Percentiles rank a stretch among this genome's conserved stretches.
phyloP scores from a whole-genome alignment of 2,113 vertebrate genomes.

The Charadrius vociferus region DNA sequence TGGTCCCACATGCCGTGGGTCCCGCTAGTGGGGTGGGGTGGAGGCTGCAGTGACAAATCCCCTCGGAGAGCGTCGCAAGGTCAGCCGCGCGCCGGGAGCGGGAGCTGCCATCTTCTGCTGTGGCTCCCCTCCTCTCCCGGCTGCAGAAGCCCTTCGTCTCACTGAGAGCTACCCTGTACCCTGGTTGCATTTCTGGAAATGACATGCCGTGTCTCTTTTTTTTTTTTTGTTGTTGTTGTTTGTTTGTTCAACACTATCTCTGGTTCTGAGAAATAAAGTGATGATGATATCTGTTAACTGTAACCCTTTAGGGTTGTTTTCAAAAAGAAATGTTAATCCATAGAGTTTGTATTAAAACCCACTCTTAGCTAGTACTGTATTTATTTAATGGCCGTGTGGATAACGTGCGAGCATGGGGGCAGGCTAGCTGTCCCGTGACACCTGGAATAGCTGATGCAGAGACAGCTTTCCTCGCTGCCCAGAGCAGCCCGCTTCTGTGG shows the following conservation, averaged over 20 bases:
- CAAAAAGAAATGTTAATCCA: too few species aligned
- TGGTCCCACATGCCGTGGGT: neutral
- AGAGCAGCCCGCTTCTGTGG: neutral
- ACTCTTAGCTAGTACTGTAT: neutral
- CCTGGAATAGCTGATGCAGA: conserved; percentile 7
- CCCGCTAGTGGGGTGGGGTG: neutral
- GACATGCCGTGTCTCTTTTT: neutral
- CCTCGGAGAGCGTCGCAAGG: conserved; percentile 48
- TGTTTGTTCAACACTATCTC: conserved; percentile 21
- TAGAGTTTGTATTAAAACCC: neutral
- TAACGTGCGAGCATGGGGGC: neutral
- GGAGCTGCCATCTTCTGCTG: conserved; percentile 56
- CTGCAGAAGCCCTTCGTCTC: neutral
- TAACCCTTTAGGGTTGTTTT: conserved; percentile 23
- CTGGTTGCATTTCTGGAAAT: conserved; percentile 36
- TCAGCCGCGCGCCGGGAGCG: conserved; percentile 28
- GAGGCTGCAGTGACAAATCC: conserved; percentile 27
- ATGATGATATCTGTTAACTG: conserved; percentile 30
- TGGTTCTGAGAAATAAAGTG: conserved; percentile 53
- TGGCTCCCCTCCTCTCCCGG: neutral
- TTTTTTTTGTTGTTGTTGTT: neutral
- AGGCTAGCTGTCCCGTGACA: conserved; percentile 36
- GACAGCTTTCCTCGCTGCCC: conserved; percentile 15
- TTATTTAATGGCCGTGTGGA: neutral
- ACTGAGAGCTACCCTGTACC: neutral